These are phyloP conservation scores for Cheiracanthium punctorium DNA, from an alignment of 2,888 invertebrate genomes.

Conservation along the genomic window DNA sequence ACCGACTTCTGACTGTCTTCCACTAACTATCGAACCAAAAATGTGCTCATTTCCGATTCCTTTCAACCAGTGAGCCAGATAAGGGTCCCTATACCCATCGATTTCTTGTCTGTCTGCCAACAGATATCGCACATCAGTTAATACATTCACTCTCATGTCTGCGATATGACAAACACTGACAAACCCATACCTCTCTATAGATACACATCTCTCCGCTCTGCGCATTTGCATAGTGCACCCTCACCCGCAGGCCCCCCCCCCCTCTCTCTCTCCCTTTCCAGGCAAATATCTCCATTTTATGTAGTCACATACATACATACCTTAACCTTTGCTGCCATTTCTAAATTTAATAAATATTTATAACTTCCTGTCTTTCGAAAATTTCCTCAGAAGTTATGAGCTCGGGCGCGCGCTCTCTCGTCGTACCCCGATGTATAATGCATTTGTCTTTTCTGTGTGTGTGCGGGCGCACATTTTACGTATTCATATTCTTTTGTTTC, in stretches of 20 bases:
- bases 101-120: background rate
- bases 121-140: background rate
- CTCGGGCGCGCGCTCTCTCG: too few species aligned
- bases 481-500: slow-evolving; percentile 41
- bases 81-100: background rate
- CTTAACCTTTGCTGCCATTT: slow-evolving; percentile 31
- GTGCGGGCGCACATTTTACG: slow-evolving; percentile 29
- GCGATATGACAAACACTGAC: slow-evolving; percentile 26
- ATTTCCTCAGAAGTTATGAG: background rate
- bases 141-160: slow-evolving; percentile 33
- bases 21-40: background rate
- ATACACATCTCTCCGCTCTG: slow-evolving; percentile 30
- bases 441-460: slow-evolving; percentile 39
- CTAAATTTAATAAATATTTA: slow-evolving; percentile 70
- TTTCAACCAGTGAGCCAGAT: background rate
- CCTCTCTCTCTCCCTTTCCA: background rate
- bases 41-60: slow-evolving; percentile 1
- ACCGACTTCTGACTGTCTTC: background rate
- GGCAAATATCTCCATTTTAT: slow-evolving; percentile 35
- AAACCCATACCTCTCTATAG: background rate
- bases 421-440: slow-evolving; percentile 47
- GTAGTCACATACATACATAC: slow-evolving; percentile 23
- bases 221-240: slow-evolving; percentile 22
- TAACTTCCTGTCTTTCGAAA: slow-evolving; percentile 50
- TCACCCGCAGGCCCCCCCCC: background rate